A percentile compares a stretch with the other conserved stretches of the same genome.
Evolutionary conservation across 2,113 vertebrate species (phyloP).

Genomic region (Odontophorus gujanensis): DNA sequence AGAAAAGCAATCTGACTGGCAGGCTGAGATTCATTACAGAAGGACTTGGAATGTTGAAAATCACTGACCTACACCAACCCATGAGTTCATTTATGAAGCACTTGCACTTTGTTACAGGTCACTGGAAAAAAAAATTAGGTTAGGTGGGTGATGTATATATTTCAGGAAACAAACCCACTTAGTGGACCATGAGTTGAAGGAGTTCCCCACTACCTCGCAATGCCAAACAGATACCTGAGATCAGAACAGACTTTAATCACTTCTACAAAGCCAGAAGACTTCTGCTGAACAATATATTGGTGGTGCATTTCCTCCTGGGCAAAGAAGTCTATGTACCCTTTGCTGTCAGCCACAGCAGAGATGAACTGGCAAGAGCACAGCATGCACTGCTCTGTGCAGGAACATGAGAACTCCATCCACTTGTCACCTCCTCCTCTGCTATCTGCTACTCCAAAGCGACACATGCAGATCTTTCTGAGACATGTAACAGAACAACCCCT

Average conservation of each 20-base stretch:
- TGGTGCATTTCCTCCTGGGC: background rate
- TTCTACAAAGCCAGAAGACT: background rate
- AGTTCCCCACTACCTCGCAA: background rate
- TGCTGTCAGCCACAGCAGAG: background rate
- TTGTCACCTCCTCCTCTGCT: background rate
- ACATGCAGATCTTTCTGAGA: background rate
- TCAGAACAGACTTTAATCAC: background rate
- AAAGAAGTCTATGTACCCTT: background rate
- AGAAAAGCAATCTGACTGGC: background rate
- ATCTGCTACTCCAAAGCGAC: background rate
- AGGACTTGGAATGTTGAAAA: background rate
- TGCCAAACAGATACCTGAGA: background rate
- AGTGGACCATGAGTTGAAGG: background rate
- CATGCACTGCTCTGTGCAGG: background rate
- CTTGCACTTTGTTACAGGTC: background rate
- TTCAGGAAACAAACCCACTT: background rate
- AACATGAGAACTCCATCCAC: background rate
- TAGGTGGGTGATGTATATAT: background rate
- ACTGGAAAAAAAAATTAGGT: background rate
- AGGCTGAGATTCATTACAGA: background rate
- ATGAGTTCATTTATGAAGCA: background rate
- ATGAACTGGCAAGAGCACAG: background rate
- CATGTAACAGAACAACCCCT: background rate
- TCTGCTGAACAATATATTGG: background rate
- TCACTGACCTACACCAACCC: background rate